phyloP scores from a whole-genome alignment of 2,888 invertebrate species.

The Ophion ventricosus region DNA sequence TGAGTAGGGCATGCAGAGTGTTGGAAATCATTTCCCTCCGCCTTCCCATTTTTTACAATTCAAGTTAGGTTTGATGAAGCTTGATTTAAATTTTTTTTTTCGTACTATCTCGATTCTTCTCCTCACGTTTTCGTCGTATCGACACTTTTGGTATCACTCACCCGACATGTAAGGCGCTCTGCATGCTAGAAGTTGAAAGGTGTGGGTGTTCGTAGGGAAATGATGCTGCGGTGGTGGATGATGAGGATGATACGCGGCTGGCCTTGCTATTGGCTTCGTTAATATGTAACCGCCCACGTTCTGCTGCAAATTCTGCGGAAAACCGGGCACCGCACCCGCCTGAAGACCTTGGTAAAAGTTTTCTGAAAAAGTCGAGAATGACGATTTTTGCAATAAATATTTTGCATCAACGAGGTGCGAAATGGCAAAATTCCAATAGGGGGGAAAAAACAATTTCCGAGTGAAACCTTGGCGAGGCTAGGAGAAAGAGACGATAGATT shows the following conservation, averaged over 20 bases:
- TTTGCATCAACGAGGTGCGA: background rate
- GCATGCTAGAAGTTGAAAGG: conserved; percentile 91
- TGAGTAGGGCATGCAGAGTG: conserved; percentile 1
- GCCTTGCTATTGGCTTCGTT: conserved; percentile 93
- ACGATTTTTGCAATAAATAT: background rate
- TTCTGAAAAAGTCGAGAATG: conserved; percentile 73
- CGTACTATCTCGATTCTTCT: background rate
- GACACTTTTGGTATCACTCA: conserved; percentile 79
- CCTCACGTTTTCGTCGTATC: background rate
- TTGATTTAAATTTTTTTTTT: background rate
- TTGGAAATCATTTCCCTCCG: background rate
- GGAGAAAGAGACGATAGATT: no score
- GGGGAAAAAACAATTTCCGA: no score
- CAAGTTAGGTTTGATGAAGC: background rate
- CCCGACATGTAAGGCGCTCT: conserved; percentile 93
- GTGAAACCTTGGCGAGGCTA: no score
- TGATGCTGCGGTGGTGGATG: conserved; percentile 85
- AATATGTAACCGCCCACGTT: conserved; percentile 86
- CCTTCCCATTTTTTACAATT: background rate
- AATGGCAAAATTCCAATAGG: background rate
- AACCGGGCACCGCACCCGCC: conserved; percentile 79
- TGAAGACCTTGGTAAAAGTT: conserved; percentile 79
- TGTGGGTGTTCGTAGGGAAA: conserved; percentile 80
- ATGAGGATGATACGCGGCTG: conserved; percentile 87
- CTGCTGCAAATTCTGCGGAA: conserved; percentile 79